A percentile compares a stretch with the other conserved stretches of the same genome.
Conservation (phyloP, 2,113 vertebrate genomes). For the Lepidothrix coronata region DNA sequence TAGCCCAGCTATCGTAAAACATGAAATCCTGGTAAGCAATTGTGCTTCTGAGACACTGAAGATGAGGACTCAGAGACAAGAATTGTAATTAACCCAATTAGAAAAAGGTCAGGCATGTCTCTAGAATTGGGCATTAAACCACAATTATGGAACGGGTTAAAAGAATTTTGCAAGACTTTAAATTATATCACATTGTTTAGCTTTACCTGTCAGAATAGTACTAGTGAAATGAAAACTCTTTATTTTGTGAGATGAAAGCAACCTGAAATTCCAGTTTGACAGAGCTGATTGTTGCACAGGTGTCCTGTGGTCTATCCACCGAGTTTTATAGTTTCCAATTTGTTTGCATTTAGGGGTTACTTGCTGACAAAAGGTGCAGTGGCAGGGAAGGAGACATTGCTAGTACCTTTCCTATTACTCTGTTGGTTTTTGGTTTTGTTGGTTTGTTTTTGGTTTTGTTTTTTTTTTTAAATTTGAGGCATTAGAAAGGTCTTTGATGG, state of each 20-base stretch:
- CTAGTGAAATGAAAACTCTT: background rate
- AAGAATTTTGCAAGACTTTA: background rate
- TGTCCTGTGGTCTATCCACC: background rate
- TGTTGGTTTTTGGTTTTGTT: background rate
- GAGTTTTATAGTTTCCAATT: background rate
- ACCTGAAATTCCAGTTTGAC: slow-evolving; percentile 60
- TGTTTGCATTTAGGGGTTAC: background rate
- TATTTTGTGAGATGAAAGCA: slow-evolving; percentile 19
- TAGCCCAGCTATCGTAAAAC: background rate
- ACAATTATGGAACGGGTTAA: background rate
- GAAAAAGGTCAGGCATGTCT: background rate
- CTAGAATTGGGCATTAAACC: background rate
- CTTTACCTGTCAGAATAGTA: background rate
- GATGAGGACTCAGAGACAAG: background rate
- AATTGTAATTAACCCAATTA: background rate
- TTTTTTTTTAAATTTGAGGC: background rate
- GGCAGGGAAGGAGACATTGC: background rate
- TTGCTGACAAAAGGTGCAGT: background rate
- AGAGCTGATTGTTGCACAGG: background rate
- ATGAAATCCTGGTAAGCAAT: background rate
- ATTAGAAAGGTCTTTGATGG: background rate
- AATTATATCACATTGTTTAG: background rate
- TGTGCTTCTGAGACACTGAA: background rate
- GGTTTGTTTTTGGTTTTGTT: background rate
- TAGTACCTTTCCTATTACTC: background rate